Percentiles rank a stretch among this genome's conserved stretches.
Evolutionary conservation across 2,888 invertebrate species (phyloP).

Genomic region (Taphrorychus bicolor): DNA sequence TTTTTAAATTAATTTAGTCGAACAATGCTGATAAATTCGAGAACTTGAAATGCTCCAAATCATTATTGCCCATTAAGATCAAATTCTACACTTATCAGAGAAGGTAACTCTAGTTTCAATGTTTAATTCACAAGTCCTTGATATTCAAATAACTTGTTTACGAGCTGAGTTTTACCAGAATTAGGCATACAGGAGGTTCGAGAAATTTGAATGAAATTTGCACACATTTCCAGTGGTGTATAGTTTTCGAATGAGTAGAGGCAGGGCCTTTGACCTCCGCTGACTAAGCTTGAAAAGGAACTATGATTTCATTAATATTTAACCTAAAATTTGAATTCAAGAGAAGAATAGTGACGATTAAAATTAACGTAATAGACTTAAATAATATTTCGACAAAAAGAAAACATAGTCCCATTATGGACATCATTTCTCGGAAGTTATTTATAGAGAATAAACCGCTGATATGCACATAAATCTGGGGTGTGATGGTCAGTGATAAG

Average conservation of each 20-base stretch:
- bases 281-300: background rate
- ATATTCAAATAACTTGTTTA: constrained; percentile 13
- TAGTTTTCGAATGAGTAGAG: constrained; percentile 10
- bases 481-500: background rate
- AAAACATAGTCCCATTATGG: background rate
- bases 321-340: too few species aligned
- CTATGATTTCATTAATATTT: background rate
- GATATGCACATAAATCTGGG: background rate
- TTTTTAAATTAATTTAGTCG: too few species aligned
- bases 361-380: background rate
- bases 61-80: too few species aligned
- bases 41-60: background rate
- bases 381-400: background rate
- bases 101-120: background rate
- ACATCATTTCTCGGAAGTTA: background rate
- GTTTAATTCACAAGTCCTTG: constrained; percentile 21
- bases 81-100: too few species aligned
- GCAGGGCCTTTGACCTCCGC: constrained; percentile 11
- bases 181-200: constrained; percentile 11
- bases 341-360: too few species aligned
- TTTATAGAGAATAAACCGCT: background rate
- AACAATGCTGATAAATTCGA: background rate
- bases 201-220: constrained; percentile 18
- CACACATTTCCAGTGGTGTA: constrained; percentile 5
- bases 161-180: constrained; percentile 4